Evolutionary conservation across 2,888 invertebrate genomes (phyloP), one percentile per base, ranked within the genome.

Genomic region (Dolichomitus sp.): DNA sequence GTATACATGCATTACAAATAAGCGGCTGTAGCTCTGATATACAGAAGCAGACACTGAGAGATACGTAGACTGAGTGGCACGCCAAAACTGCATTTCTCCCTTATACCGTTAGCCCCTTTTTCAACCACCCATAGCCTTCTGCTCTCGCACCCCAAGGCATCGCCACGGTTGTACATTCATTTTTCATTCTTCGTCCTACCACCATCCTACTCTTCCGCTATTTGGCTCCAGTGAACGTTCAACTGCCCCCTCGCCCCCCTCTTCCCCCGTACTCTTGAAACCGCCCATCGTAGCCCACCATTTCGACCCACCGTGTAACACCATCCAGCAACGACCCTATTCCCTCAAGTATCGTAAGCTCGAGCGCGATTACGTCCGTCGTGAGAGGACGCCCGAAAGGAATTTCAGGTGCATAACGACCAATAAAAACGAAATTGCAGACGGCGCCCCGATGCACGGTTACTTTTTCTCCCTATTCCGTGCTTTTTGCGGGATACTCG

Each of bases 391-490:
- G 73, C 74, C 54, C 68, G 69, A 80, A 77, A 79, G 77, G 75
- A 84, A 85, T 80, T 83, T 83, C 84, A 84, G 83, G 82, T 80
- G 83, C 70, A 77, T 80, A 84, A 83, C 80, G 74, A 74, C 82
- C 80, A 83, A 80, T 83, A 77, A 80, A 80, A 83, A 73, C 61
- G 80, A 80, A 81, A 80, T 81, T 81, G 79, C 79, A 75, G 79
- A 75, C 80, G 74, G 77, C 83, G 83, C 75, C 82, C 50, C 30
- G 48, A 75, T 65, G 61, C 74, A 11, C 74, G 40, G 12, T 63
- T 30, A 59, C 12, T 42, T 30, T 48, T 63, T 54, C 59, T 37
- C 42, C 57, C 23, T 54, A 54, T 37, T 50, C 69, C 54, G 30
- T 27, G 33, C 40, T 69, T 19, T 19, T 59, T 48, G 37, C 12